These are phyloP conservation scores for Geotrupes spiniger DNA, from an alignment of 2,888 invertebrate genomes.

Conservation along the genomic window DNA sequence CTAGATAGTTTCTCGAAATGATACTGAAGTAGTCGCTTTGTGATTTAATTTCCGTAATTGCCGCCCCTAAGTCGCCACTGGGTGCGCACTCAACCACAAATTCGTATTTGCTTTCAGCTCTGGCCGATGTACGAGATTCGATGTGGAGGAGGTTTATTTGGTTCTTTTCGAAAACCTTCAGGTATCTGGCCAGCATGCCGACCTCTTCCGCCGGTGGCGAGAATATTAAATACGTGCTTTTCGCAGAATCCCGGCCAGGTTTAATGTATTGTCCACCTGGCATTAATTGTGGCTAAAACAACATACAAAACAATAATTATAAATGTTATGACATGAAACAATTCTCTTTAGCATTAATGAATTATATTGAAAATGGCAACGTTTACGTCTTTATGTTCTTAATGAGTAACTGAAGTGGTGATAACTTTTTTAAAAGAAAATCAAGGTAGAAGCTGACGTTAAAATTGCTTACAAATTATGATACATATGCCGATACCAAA, in stretches of 20 bases:
- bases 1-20: constrained; percentile 82
- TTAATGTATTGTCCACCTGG: constrained; percentile 15
- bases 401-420: background rate
- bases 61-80: constrained; percentile 70
- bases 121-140: constrained; percentile 86
- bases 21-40: constrained; percentile 79
- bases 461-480: too few species aligned
- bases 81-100: constrained; percentile 93
- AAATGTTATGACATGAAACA: background rate
- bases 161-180: constrained; percentile 82
- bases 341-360: background rate
- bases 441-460: too few species aligned
- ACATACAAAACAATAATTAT: background rate
- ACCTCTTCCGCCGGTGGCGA: constrained; percentile 79
- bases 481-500: too few species aligned
- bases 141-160: constrained; percentile 86
- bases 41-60: constrained; percentile 69
- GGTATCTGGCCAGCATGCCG: constrained; percentile 83
- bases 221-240: constrained; percentile 82
- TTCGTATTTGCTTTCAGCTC: constrained; percentile 77
- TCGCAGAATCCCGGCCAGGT: constrained; percentile 57
- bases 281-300: constrained; percentile 17
- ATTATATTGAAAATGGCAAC: too few species aligned
- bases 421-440: too few species aligned
- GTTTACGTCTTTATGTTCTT: background rate